Evolutionary conservation across 2,888 invertebrate species (phyloP), one percentile per base, ranked within the genome.

Genomic region (Escarpia spicata): DNA sequence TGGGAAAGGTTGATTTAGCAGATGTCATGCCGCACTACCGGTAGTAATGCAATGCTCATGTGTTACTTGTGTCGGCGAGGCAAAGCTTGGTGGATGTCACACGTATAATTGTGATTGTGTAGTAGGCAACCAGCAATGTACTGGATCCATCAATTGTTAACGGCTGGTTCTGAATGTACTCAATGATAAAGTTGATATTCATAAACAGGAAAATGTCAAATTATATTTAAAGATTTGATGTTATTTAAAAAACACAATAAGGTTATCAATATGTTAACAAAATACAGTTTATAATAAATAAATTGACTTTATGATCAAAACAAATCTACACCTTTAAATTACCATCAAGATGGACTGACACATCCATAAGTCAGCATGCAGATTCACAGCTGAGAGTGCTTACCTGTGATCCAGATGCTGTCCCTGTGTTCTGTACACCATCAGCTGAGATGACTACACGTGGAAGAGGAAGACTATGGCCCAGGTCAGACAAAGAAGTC

Each of bases 361-460:
- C 75, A 15, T 26, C 52, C 9, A 52, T 52, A 52, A 52, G 52
- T 52, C 15, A 26, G 26, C 75, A 26, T 19, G 26, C 26, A 26
- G 75, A 26, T 15, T 75, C 75, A 75, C 75, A 75, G 26, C 75
- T 75, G 75, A 19, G 26, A 75, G 75, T 26, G n/a, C 75, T 75
- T 75, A 75, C 75, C 75, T 75, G 19, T 75, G 75, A 75, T 75
- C 75, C 75, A 75, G 75, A 75, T 26, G 75, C 75, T 75, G 75
- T 75, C n/a, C 75, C 75, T 75, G 75, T 0, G 75, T 19, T 26
- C 75, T 75, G 75, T 26, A 75, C 75, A 75, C 75, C 15, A 26
- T 91, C 43, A 43, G 91, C 91, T 31, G 91, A 91, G 91, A 91
- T 91, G 91, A 91, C 44, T 12, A 91, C 3, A 43, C 19, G 91